Conservation (phyloP, 2,113 vertebrate genomes). For the Phodopus roborovskii region DNA sequence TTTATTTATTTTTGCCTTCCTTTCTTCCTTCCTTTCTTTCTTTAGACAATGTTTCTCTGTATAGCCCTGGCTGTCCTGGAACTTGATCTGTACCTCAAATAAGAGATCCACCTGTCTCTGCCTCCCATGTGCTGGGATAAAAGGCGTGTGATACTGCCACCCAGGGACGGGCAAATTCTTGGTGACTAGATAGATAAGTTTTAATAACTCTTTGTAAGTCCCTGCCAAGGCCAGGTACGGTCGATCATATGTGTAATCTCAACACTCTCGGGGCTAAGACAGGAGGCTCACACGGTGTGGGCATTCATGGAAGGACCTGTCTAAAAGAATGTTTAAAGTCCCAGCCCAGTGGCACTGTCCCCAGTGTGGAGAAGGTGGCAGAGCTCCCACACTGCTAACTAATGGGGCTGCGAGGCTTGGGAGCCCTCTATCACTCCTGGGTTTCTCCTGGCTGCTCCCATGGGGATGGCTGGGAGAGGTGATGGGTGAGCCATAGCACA, state of each 20-base stretch:
- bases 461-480: background rate
- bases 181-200: background rate
- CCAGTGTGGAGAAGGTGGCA: background rate
- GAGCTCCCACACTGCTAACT: background rate
- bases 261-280: background rate
- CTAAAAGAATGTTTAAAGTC: background rate
- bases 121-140: background rate
- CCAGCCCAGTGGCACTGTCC: background rate
- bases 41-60: background rate
- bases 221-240: background rate
- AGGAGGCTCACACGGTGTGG: background rate
- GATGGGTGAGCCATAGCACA: background rate
- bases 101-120: background rate
- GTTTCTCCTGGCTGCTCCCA: background rate
- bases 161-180: background rate
- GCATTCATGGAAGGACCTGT: background rate
- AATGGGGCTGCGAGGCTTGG: fast-evolving
- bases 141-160: background rate
- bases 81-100: background rate
- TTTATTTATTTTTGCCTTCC: background rate
- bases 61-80: background rate
- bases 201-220: background rate
- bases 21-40: background rate
- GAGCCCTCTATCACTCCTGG: background rate
- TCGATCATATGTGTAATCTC: background rate